Evolutionary conservation across 2,113 vertebrate genomes (phyloP).

Genomic region (Oxygymnocypris stewartii): DNA sequence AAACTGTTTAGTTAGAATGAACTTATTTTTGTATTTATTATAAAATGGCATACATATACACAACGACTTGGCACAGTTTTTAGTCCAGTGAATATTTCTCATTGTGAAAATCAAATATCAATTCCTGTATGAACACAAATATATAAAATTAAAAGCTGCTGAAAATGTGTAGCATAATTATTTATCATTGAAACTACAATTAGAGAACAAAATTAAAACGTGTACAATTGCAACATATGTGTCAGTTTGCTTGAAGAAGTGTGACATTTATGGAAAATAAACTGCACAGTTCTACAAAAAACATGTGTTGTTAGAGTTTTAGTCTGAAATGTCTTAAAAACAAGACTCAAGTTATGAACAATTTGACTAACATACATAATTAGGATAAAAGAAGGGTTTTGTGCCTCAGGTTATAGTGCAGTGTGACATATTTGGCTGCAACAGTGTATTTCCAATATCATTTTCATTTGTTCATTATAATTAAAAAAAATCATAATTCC

Average conservation of each 20-base stretch:
- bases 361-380: neutral
- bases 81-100: neutral
- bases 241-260: neutral
- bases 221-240: neutral
- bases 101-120: no score
- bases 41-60: no score
- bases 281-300: neutral
- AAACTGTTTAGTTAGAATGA: no score
- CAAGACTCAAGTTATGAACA: neutral
- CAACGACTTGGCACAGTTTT: neutral
- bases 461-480: neutral
- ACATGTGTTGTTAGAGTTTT: neutral
- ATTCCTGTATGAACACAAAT: no score
- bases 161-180: no score
- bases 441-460: neutral
- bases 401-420: constrained; percentile 12
- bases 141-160: no score
- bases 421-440: neutral
- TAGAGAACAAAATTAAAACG: neutral
- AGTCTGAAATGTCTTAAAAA: neutral
- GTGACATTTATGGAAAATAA: neutral
- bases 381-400: neutral
- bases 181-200: neutral
- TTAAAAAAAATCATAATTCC: neutral
- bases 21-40: neutral